Conservation (phyloP, 2,113 vertebrate genomes). For the Arizona elegans region DNA sequence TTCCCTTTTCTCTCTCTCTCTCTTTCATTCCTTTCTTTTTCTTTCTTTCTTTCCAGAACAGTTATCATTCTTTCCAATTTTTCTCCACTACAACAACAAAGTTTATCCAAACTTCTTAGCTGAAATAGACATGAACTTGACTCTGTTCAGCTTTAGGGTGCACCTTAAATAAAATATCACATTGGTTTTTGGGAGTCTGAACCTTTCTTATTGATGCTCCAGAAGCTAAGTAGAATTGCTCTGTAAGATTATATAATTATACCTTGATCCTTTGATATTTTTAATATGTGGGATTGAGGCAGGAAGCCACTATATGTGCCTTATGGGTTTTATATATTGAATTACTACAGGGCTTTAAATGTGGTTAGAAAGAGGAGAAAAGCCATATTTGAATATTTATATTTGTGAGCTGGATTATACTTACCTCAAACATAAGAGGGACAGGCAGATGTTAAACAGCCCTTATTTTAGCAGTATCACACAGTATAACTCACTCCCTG, state of each 20-base stretch:
- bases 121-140: background rate
- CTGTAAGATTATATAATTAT: background rate
- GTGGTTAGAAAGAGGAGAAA: background rate
- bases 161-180: background rate
- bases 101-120: background rate
- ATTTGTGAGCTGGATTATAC: background rate
- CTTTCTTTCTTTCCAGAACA: background rate
- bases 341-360: background rate
- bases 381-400: background rate
- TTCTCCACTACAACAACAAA: background rate
- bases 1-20: rapidly evolving
- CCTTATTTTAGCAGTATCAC: background rate
- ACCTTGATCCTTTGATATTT: background rate
- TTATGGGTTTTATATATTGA: background rate
- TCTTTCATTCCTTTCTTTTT: rapidly evolving
- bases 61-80: background rate
- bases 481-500: background rate
- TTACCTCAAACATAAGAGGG: background rate
- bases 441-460: background rate
- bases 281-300: background rate
- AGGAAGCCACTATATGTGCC: background rate
- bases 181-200: background rate
- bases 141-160: background rate
- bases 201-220: background rate
- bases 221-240: background rate